phyloP scores from a whole-genome alignment of 2,888 invertebrate genomes.

The Diploptera punctata region DNA sequence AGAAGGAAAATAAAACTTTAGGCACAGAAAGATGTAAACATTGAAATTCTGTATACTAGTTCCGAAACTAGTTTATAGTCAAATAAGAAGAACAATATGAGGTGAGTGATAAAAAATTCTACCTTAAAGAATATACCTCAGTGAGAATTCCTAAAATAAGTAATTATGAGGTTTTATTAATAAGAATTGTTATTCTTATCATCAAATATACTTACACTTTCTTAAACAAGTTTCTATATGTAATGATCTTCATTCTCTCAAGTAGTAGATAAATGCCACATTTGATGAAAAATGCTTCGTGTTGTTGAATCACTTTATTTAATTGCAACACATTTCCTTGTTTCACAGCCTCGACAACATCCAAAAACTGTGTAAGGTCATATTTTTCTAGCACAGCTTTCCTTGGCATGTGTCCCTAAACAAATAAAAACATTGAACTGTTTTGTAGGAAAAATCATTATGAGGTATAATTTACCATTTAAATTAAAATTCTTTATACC shows the following conservation, averaged over 20 bases:
- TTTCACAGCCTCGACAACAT: constrained; percentile 86
- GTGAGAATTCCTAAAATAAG: too few species aligned
- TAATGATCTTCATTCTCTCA: constrained; percentile 94
- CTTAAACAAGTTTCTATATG: constrained; percentile 95
- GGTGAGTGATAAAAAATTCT: too few species aligned
- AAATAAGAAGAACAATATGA: too few species aligned
- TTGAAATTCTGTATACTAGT: too few species aligned
- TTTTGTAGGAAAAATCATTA: background rate
- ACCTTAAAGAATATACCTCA: too few species aligned
- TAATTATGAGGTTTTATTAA: too few species aligned
- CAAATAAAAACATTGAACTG: constrained; percentile 2
- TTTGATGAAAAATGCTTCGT: constrained; percentile 92
- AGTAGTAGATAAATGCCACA: constrained; percentile 98
- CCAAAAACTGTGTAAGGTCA: constrained; percentile 88
- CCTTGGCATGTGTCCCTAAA: constrained; percentile 89
- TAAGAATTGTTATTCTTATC: too few species aligned
- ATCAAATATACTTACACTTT: constrained; percentile 79
- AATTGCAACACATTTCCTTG: constrained; percentile 87
- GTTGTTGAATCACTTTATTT: constrained; percentile 81
- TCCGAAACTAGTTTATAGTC: too few species aligned
- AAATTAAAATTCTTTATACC: too few species aligned
- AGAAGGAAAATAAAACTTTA: too few species aligned
- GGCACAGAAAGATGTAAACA: too few species aligned
- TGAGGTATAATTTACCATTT: too few species aligned
- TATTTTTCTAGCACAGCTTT: constrained; percentile 82